Evolutionary conservation across 2,888 invertebrate genomes (phyloP).

Genomic region (Caenorhabditis becei): DNA sequence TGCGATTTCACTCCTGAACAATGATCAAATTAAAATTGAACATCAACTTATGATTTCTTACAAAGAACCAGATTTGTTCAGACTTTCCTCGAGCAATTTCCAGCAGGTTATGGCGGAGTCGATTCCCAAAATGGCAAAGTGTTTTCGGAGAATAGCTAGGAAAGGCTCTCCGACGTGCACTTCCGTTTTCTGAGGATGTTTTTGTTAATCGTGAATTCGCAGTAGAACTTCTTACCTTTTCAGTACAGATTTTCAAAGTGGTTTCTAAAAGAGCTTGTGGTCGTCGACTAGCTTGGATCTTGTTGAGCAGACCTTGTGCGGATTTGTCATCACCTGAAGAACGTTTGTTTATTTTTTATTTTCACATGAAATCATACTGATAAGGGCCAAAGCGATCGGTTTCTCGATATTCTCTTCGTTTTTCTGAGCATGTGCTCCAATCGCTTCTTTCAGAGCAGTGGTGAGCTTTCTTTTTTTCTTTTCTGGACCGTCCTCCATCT

Average conservation of each 20-base stretch:
- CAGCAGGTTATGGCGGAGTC: slow-evolving; percentile 44
- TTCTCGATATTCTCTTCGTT: slow-evolving; percentile 55
- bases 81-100: slow-evolving; percentile 31
- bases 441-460: slow-evolving; percentile 47
- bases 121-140: slow-evolving; percentile 47
- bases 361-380: slow-evolving; percentile 24
- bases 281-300: slow-evolving; percentile 43
- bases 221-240: too few species aligned
- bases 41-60: neutral
- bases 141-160: slow-evolving; percentile 32
- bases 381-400: slow-evolving; percentile 49
- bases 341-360: neutral
- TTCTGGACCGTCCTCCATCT: slow-evolving; percentile 50
- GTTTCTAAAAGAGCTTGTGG: slow-evolving; percentile 43
- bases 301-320: slow-evolving; percentile 44
- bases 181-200: slow-evolving; percentile 32
- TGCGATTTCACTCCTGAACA: slow-evolving; percentile 35
- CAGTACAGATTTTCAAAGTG: slow-evolving; percentile 36
- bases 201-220: neutral
- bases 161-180: slow-evolving; percentile 42
- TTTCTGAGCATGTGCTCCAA: slow-evolving; percentile 50
- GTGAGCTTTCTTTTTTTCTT: slow-evolving; percentile 47
- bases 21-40: neutral
- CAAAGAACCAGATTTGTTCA: slow-evolving; percentile 21
- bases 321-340: slow-evolving; percentile 44